Base-by-base conservation (phyloP, 1,140 invertebrate species). In the Euborellia annulipes region DNA sequence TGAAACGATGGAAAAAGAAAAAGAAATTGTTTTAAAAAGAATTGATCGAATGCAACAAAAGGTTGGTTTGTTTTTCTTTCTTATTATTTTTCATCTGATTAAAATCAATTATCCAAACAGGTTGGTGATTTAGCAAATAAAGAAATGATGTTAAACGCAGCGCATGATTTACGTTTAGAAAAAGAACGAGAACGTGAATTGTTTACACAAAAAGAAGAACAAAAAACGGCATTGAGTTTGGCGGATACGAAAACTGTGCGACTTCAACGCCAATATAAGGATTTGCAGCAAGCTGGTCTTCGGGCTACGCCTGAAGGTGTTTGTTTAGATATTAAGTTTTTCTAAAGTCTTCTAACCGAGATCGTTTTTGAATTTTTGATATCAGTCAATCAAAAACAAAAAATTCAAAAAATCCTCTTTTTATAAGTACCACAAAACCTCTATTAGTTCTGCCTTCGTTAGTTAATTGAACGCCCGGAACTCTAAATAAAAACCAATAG, bases 1-100 rank as follows among this genome's bases (percentile, higher is more conserved):
- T 8, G 72, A 76, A 54, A 76, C 84, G 30, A 89, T 91, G 84
- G 83, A 87, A 53, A 77, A 82, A 21, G 86, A 91, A 60, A 81
- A 79, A 59, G 83, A 89, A 57, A 78, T 83, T 53, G 65, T 80
- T 11, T 52, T 66, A 45, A 74, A 76, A 52, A 70, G 84, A 46
- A 77, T 86, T 49, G 81, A 85, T 53, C 69, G 79, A 51, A 65
- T 82, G 14, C 72, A 78, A 44, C 68, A 72, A 55, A 78, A 77
- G 64, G 70, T 71, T 50, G 50, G 27, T 36, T 43, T 42, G 11
- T n/a, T 41, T 42, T 38, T 19, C 4, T 27, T 27, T 27, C 11
- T 27, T 27, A 6, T 27, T 27, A 6, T 27, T 27, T 27, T 47
- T 14, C 34, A 41, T 44, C 36, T 47, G 30, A 27, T 27, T 27